These are phyloP conservation scores for Caenorhabditis angaria DNA, from an alignment of 2,888 invertebrate species.

Conservation along the genomic window DNA sequence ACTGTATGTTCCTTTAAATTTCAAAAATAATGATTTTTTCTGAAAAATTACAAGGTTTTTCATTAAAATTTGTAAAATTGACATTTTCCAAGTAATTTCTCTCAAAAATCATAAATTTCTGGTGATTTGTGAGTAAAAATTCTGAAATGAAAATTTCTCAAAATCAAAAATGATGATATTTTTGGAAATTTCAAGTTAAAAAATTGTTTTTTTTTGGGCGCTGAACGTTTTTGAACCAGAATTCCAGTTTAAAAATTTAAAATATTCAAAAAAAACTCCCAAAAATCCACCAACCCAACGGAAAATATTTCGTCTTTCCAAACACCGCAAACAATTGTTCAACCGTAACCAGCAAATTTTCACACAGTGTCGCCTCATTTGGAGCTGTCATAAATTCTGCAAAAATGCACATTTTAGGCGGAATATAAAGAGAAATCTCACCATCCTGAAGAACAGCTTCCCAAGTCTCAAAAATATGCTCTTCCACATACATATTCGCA, in stretches of 20 bases:
- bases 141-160: background rate
- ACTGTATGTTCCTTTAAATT: too few species aligned
- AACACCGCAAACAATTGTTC: slow-evolving; percentile 42
- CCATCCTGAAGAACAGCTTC: slow-evolving; percentile 80
- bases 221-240: background rate
- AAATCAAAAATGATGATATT: too few species aligned
- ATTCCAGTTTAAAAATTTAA: background rate
- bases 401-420: background rate
- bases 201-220: background rate
- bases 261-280: too few species aligned
- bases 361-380: slow-evolving; percentile 23
- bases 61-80: too few species aligned
- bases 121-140: too few species aligned
- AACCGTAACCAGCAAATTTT: slow-evolving; percentile 25
- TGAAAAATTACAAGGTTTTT: too few species aligned
- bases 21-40: too few species aligned
- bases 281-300: slow-evolving; percentile 38
- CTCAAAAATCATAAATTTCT: too few species aligned
- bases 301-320: slow-evolving; percentile 54
- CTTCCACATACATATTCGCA: slow-evolving; percentile 88
- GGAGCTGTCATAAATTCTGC: slow-evolving; percentile 17
- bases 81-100: too few species aligned
- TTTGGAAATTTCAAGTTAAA: background rate
- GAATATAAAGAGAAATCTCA: slow-evolving; percentile 9
- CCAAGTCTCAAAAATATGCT: slow-evolving; percentile 90